phyloP scores from a whole-genome alignment of 2,797 vertebrate genomes.

The Sebastes nivosus region DNA sequence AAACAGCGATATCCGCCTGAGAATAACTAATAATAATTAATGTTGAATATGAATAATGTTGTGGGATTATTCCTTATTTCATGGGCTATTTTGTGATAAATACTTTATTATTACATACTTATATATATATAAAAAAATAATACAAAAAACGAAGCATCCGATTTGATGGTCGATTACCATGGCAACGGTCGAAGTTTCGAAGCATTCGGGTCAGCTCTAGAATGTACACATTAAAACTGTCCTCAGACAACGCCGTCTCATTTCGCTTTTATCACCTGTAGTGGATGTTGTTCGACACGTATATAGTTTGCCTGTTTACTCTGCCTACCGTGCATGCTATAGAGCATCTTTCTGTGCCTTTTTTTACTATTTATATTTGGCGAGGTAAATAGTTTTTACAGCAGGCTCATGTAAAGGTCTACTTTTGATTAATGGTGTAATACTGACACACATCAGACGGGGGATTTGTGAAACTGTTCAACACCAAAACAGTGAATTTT shows the following conservation, averaged over 20 bases:
- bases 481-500: background rate
- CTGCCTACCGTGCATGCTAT: background rate
- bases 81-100: too few species aligned
- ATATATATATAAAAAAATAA: too few species aligned
- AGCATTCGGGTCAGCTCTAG: too few species aligned
- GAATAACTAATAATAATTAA: too few species aligned
- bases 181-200: too few species aligned
- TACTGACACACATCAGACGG: background rate
- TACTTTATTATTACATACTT: too few species aligned
- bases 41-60: too few species aligned
- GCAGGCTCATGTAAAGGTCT: background rate
- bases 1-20: too few species aligned
- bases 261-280: background rate
- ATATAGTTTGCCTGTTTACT: background rate
- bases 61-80: too few species aligned
- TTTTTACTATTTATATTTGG: background rate
- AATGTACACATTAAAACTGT: background rate
- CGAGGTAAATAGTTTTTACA: background rate
- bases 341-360: background rate
- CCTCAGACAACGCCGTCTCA: background rate
- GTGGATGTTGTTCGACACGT: background rate
- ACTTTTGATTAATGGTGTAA: background rate
- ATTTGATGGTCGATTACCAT: too few species aligned
- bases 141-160: too few species aligned
- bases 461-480: background rate